phyloP scores from a whole-genome alignment of 1,140 invertebrate species.

The Tetramorium alpestre region DNA sequence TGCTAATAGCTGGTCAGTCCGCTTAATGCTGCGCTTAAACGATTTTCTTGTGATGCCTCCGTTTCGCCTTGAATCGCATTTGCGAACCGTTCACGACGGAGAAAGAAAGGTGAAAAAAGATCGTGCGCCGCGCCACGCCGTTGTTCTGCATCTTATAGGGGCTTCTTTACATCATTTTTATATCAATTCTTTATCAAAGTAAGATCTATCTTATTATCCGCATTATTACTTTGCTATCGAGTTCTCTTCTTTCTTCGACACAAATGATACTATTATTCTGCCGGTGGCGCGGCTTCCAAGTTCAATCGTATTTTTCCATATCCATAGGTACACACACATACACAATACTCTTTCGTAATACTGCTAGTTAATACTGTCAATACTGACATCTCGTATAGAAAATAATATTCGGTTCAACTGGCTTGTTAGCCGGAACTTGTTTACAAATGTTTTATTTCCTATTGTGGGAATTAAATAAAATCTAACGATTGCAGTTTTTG shows the following conservation, averaged over 20 bases:
- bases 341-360: background rate
- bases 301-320: constrained; percentile 24
- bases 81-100: background rate
- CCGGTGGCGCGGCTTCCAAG: background rate
- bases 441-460: constrained; percentile 10
- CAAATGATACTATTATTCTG: background rate
- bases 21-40: constrained; percentile 58
- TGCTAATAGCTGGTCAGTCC: constrained; percentile 60
- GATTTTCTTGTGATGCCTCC: constrained; percentile 56
- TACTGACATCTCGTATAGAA: background rate
- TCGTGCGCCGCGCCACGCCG: background rate
- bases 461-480: constrained; percentile 30
- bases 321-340: background rate
- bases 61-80: background rate
- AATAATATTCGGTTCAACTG: constrained; percentile 14
- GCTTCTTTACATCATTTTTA: constrained; percentile 68
- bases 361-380: background rate
- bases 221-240: constrained; percentile 57
- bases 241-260: background rate
- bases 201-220: constrained; percentile 63
- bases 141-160: background rate
- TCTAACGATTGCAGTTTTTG: background rate
- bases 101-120: background rate
- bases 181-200: constrained; percentile 56
- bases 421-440: constrained; percentile 21